These are phyloP conservation scores for Acrobasis repandana DNA, from an alignment of 2,888 invertebrate genomes.

Conservation along the genomic window DNA sequence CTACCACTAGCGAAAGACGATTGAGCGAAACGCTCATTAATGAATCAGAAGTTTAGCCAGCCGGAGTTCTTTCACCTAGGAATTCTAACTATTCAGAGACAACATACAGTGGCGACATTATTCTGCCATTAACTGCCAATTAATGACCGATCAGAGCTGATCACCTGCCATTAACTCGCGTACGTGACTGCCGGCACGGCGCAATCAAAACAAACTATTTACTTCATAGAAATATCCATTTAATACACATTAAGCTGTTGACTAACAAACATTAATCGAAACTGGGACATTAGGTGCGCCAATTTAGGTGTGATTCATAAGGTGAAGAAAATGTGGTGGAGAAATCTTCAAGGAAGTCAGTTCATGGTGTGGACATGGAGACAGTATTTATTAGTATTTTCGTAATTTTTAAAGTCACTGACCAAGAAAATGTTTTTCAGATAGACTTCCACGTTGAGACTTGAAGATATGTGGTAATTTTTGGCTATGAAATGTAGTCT, in stretches of 20 bases:
- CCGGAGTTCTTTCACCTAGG: neutral
- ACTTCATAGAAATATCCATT: conserved; percentile 49
- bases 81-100: conserved; percentile 25
- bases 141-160: conserved; percentile 34
- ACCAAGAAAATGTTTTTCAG: too few species aligned
- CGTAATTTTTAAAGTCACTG: too few species aligned
- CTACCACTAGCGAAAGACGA: too few species aligned
- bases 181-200: conserved; percentile 57
- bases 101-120: conserved; percentile 20
- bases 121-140: conserved; percentile 35
- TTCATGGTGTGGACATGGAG: too few species aligned
- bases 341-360: too few species aligned
- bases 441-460: too few species aligned
- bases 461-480: too few species aligned
- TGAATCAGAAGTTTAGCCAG: neutral
- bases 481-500: too few species aligned
- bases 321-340: neutral
- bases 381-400: too few species aligned
- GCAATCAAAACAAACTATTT: conserved; percentile 65
- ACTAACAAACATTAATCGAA: conserved; percentile 35
- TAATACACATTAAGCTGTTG: conserved; percentile 49
- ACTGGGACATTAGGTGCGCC: conserved; percentile 27
- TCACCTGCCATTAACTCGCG: conserved; percentile 31
- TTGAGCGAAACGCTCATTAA: too few species aligned
- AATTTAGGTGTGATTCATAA: conserved; percentile 4